These are phyloP conservation scores for Limanda limanda DNA, from an alignment of 2,113 vertebrate genomes.

Conservation along the genomic window DNA sequence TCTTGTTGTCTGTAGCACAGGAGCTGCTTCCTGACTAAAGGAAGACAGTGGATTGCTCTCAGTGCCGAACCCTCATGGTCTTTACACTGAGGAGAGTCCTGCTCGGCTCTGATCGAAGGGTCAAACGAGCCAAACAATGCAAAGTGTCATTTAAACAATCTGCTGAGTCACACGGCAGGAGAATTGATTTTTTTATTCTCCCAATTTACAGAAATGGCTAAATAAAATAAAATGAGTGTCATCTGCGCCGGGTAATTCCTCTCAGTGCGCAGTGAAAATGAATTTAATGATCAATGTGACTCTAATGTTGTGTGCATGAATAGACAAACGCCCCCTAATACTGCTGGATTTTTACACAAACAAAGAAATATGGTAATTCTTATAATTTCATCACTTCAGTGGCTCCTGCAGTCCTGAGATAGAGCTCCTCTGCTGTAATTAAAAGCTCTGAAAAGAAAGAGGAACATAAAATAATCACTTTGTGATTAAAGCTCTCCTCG, in stretches of 20 bases:
- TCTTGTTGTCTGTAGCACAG: too few relatives aligned
- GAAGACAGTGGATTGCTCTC: slow-evolving; percentile 6
- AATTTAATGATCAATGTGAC: slow-evolving; percentile 68
- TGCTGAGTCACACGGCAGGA: slow-evolving; percentile 30
- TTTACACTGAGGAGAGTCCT: slow-evolving; percentile 12
- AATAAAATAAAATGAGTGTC: slow-evolving; percentile 62
- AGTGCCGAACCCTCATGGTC: slow-evolving; percentile 52
- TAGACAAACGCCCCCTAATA: slow-evolving; percentile 52
- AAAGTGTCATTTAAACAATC: slow-evolving; percentile 55
- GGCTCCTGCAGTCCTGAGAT: slow-evolving; percentile 62
- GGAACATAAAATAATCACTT: slow-evolving; percentile 58
- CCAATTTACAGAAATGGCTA: slow-evolving; percentile 57
- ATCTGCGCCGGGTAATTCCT: slow-evolving; percentile 57
- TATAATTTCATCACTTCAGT: slow-evolving; percentile 64
- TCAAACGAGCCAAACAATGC: slow-evolving; percentile 29
- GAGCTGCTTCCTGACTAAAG: background rate
- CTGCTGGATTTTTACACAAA: slow-evolving; percentile 55
- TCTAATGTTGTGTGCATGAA: slow-evolving; percentile 65
- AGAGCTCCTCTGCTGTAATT: slow-evolving; percentile 59
- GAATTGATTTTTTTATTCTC: slow-evolving; percentile 53
- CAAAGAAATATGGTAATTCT: slow-evolving; percentile 71
- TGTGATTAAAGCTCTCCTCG: slow-evolving; percentile 48
- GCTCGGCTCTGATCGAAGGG: slow-evolving; percentile 51
- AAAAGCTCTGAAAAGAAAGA: slow-evolving; percentile 59
- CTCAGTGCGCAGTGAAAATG: slow-evolving; percentile 57